Evolutionary conservation across 2,888 invertebrate genomes (phyloP).

Genomic region (Neoscelio sp.): DNA sequence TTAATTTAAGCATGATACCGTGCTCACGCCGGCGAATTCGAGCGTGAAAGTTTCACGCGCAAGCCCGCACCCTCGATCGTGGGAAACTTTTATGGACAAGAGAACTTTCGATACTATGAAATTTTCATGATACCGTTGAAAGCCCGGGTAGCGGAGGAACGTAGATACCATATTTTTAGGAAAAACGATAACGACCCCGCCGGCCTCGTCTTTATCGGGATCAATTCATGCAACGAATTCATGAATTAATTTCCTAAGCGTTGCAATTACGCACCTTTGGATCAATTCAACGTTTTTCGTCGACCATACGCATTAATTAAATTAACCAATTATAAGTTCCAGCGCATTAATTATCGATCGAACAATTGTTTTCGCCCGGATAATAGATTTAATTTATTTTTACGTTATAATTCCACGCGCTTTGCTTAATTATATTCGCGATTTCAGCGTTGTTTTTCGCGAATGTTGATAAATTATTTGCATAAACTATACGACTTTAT

Average conservation of each 20-base stretch:
- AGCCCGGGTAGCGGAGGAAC: constrained; percentile 50
- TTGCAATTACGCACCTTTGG: constrained; percentile 17
- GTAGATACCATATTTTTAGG: constrained; percentile 61
- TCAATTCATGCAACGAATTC: constrained; percentile 53
- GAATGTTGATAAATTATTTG: constrained; percentile 32
- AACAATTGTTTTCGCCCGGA: constrained; percentile 12
- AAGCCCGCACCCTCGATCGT: constrained; percentile 22
- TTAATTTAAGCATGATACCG: constrained; percentile 60
- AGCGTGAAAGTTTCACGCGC: constrained; percentile 64
- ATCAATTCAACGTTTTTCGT: constrained; percentile 36
- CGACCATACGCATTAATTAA: constrained; percentile 30
- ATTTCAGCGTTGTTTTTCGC: constrained; percentile 29
- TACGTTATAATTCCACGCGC: constrained; percentile 7
- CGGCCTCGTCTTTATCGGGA: constrained; percentile 48
- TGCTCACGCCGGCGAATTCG: constrained; percentile 48
- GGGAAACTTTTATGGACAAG: constrained; percentile 59
- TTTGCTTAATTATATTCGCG: constrained; percentile 30
- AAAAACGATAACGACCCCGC: constrained; percentile 55
- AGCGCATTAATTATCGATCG: constrained; percentile 30
- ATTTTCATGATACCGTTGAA: constrained; percentile 68
- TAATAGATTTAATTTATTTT: constrained; percentile 29
- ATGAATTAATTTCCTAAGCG: constrained; percentile 55
- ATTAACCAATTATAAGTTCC: constrained; percentile 46
- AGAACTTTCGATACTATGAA: constrained; percentile 66
- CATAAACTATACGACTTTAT: constrained; percentile 22